A percentile compares a stretch with the other conserved stretches of the same genome.
Conservation (phyloP, 2,797 vertebrate genomes). For the Lagocephalus sceleratus region DNA sequence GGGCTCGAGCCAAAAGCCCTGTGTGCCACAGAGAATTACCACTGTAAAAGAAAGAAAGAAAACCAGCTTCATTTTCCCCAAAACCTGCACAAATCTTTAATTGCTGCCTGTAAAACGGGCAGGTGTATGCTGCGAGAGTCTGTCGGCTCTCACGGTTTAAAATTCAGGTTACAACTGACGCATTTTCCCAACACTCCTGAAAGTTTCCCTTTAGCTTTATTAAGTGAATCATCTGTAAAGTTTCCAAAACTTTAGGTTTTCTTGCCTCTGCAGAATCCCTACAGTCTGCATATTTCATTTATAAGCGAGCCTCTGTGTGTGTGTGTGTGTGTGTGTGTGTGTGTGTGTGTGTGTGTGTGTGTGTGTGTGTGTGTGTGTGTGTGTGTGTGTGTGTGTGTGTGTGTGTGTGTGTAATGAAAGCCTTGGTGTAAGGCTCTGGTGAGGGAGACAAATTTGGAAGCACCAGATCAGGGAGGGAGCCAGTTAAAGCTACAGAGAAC, state of each 20-base stretch:
- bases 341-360: slow-evolving; percentile 12
- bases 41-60: too few species aligned
- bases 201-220: too few species aligned
- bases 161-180: too few species aligned
- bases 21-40: neutral
- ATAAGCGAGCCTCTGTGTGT: slow-evolving; percentile 17
- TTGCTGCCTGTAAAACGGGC: too few species aligned
- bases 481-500: slow-evolving; percentile 52
- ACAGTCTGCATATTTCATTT: slow-evolving; percentile 42
- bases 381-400: slow-evolving; percentile 10
- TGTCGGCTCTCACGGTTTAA: too few species aligned
- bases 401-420: slow-evolving; percentile 62
- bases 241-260: neutral
- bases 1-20: neutral
- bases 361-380: slow-evolving; percentile 22
- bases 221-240: slow-evolving; percentile 1
- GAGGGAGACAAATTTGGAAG: slow-evolving; percentile 70
- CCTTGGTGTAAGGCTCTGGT: slow-evolving; percentile 66
- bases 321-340: slow-evolving; percentile 13
- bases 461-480: slow-evolving; percentile 59
- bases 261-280: slow-evolving; percentile 43
- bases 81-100: too few species aligned
- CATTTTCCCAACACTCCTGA: too few species aligned
- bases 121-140: too few species aligned
- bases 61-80: too few species aligned